Conservation (phyloP, 2,797 vertebrate genomes). For the Enteromius mattozi region DNA sequence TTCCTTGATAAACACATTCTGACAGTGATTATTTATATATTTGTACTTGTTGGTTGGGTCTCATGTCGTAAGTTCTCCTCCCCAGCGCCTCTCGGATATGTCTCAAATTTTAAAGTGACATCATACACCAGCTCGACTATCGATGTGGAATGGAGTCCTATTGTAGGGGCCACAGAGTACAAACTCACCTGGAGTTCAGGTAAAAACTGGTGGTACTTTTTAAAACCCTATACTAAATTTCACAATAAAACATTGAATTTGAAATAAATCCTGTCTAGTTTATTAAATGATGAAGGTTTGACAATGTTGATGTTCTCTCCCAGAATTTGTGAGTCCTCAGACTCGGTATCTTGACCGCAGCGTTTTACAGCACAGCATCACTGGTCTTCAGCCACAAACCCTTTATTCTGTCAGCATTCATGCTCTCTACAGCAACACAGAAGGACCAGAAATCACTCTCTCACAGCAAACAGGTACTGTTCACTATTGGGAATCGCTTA, state of each 20-base stretch:
- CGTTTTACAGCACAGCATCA: conserved; percentile 74
- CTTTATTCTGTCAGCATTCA: conserved; percentile 78
- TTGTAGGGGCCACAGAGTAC: conserved; percentile 87
- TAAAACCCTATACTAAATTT: background rate
- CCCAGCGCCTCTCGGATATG: conserved; percentile 84
- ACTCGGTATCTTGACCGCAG: conserved; percentile 78
- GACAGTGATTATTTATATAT: conserved; percentile 14
- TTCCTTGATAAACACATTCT: conserved; percentile 27
- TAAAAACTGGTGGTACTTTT: conserved; percentile 48
- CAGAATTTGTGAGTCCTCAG: conserved; percentile 72
- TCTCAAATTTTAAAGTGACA: conserved; percentile 87
- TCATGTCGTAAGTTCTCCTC: background rate
- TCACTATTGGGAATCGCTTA: background rate
- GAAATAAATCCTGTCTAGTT: background rate
- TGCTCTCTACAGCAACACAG: conserved; percentile 81
- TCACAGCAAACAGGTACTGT: conserved; percentile 84
- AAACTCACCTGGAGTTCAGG: conserved; percentile 84
- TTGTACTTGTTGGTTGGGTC: background rate
- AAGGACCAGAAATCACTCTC: conserved; percentile 85
- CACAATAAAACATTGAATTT: background rate
- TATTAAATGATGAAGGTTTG: background rate
- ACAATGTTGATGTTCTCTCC: background rate
- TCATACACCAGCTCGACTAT: conserved; percentile 83
- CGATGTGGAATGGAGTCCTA: conserved; percentile 84
- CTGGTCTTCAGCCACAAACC: conserved; percentile 76